Conservation (phyloP, 2,888 invertebrate genomes). For the Drosophila putrida region DNA sequence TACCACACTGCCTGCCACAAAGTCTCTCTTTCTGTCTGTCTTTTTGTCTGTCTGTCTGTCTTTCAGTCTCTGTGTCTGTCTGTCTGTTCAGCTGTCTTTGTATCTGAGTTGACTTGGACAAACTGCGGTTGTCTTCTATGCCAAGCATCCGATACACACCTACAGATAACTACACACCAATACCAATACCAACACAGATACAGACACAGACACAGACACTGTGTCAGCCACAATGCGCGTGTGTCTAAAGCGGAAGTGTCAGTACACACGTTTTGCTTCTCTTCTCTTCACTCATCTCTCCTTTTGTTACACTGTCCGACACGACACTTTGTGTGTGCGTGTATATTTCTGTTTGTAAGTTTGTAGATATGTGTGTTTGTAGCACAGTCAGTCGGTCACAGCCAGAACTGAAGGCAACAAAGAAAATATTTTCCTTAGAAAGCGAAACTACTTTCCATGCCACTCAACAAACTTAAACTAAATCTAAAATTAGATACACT, state of each 20-base stretch:
- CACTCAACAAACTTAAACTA: constrained; percentile 4
- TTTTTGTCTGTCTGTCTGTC: constrained; percentile 7
- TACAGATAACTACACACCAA: constrained; percentile 22
- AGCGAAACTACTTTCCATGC: constrained; percentile 47
- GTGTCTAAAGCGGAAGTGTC: constrained; percentile 78
- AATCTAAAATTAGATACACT: constrained; percentile 11
- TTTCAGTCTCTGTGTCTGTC: constrained; percentile 9
- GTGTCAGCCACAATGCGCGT: constrained; percentile 44
- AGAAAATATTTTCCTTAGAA: constrained; percentile 47
- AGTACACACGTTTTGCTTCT: constrained; percentile 62
- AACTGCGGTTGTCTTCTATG: constrained; percentile 57
- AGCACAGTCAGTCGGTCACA: constrained; percentile 47
- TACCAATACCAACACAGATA: constrained; percentile 12
- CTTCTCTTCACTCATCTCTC: background rate
- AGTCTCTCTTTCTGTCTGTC: constrained; percentile 12
- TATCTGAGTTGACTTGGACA: constrained; percentile 49
- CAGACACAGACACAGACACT: constrained; percentile 19
- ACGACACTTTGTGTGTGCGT: background rate
- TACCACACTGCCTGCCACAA: background rate
- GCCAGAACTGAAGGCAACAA: constrained; percentile 34
- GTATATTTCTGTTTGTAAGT: constrained; percentile 7
- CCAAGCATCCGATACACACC: constrained; percentile 54
- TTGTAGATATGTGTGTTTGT: constrained; percentile 38
- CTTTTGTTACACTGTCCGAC: constrained; percentile 5
- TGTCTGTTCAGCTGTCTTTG: constrained; percentile 23